phyloP scores from a whole-genome alignment of 2,888 invertebrate genomes.

The Microctonus hyperodae region DNA sequence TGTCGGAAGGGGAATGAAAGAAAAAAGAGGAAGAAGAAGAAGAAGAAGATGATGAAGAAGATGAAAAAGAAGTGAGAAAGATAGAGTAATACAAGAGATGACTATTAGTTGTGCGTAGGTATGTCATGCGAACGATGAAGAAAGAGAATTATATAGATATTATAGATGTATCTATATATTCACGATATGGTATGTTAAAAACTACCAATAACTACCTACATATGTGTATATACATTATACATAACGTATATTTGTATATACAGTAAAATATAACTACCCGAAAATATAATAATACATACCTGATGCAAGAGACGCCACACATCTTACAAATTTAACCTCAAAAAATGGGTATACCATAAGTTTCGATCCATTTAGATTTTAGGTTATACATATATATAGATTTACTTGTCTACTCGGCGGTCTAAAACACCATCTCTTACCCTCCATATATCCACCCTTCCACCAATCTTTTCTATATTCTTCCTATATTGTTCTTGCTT shows the following conservation, averaged over 20 bases:
- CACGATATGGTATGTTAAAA: not conserved
- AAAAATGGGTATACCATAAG: not conserved
- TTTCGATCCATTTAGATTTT: slow-evolving; percentile 17
- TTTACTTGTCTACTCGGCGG: slow-evolving; percentile 1
- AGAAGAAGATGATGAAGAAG: slow-evolving; percentile 20
- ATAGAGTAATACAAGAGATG: slow-evolving; percentile 18
- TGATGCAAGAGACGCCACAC: slow-evolving; percentile 9
- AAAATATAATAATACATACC: slow-evolving; percentile 15
- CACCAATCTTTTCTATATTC: not conserved
- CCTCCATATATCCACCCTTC: slow-evolving; percentile 17
- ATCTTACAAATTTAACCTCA: slow-evolving; percentile 5
- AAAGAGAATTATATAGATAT: not conserved
- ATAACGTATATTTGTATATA: not conserved
- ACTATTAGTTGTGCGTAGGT: slow-evolving; percentile 23
- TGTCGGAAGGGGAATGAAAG: slow-evolving; percentile 23
- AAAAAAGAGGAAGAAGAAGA: slow-evolving; percentile 14
- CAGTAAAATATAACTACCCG: slow-evolving; percentile 21
- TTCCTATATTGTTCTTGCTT: slow-evolving; percentile 22
- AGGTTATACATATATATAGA: slow-evolving; percentile 12
- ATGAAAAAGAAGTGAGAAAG: slow-evolving; percentile 15
- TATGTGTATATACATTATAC: not conserved
- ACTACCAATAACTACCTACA: not conserved
- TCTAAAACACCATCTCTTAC: slow-evolving; percentile 5
- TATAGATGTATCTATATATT: not conserved
- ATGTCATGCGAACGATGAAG: slow-evolving; percentile 7